These are phyloP conservation scores for Drepanosiphum platanoidis DNA, from an alignment of 2,888 invertebrate species.

Conservation along the genomic window DNA sequence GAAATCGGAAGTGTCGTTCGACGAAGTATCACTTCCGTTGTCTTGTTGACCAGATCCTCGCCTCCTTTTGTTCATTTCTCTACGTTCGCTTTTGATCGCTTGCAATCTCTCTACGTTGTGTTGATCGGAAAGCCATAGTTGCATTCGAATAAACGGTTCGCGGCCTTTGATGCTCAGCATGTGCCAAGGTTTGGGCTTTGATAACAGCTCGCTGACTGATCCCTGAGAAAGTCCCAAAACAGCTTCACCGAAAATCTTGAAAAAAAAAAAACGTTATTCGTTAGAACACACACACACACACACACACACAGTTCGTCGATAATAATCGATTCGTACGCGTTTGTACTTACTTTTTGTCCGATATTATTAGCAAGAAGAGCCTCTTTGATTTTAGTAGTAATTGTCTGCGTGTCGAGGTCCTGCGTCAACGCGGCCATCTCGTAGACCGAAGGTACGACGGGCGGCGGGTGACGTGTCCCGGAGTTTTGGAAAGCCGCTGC, in stretches of 20 bases:
- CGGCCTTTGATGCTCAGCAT: constrained; percentile 98
- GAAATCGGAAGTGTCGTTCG: constrained; percentile 88
- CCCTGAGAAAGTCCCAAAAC: constrained; percentile 96
- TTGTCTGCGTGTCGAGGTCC: constrained; percentile 94
- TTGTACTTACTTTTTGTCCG: constrained; percentile 87
- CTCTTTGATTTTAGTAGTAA: constrained; percentile 97
- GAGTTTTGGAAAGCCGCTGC: constrained; percentile 75
- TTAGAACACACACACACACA: no score
- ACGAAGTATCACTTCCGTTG: constrained; percentile 87
- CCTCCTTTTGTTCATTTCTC: constrained; percentile 90
- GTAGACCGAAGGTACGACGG: constrained; percentile 92
- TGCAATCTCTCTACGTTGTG: constrained; percentile 94
- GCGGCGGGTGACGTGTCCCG: constrained; percentile 73
- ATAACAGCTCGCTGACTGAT: constrained; percentile 94
- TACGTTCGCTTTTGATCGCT: constrained; percentile 87
- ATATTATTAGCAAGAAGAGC: constrained; percentile 96
- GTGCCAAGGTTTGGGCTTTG: constrained; percentile 99
- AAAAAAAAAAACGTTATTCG: constrained; percentile 64
- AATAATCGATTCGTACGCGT: no score
- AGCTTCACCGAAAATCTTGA: constrained; percentile 93
- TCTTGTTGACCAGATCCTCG: constrained; percentile 84
- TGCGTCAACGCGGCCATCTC: constrained; percentile 97
- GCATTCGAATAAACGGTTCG: constrained; percentile 96
- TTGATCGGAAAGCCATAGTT: constrained; percentile 94
- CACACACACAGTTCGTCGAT: no score